These are phyloP conservation scores for Pardalotus punctatus DNA, from an alignment of 2,113 vertebrate genomes.

Conservation along the genomic window DNA sequence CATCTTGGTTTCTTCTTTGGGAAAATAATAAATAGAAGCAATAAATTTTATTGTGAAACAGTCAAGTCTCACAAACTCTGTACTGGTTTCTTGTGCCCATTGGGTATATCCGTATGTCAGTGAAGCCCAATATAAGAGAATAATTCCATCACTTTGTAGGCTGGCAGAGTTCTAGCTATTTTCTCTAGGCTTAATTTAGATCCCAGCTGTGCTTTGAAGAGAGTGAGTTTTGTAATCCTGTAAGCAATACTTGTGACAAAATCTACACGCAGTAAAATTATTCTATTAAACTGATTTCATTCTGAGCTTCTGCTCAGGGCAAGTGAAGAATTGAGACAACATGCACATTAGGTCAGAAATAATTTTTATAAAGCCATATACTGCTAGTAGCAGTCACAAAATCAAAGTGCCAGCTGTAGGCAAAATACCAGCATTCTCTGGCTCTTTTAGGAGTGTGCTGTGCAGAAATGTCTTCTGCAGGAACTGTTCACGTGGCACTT, in stretches of 20 bases:
- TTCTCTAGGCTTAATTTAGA: conserved; percentile 45
- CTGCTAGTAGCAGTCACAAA: background rate
- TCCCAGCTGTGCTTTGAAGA: conserved; percentile 44
- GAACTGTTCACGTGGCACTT: background rate
- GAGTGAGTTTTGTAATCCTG: conserved; percentile 18
- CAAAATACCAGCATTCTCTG: background rate
- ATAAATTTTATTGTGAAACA: background rate
- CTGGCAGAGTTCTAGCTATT: conserved; percentile 22
- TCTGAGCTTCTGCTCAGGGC: background rate
- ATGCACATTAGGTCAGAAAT: conserved; percentile 12
- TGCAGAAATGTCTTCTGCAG: background rate
- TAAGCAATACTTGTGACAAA: conserved; percentile 18
- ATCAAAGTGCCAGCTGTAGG: background rate
- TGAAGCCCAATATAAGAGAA: background rate
- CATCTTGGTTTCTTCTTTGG: background rate
- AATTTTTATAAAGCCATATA: background rate
- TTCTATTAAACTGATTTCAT: background rate
- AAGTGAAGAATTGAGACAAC: background rate
- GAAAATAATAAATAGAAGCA: conserved; percentile 28
- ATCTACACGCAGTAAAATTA: background rate
- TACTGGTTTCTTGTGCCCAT: background rate
- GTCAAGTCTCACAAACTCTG: background rate
- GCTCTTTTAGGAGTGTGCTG: background rate
- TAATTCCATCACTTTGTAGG: conserved; percentile 20
- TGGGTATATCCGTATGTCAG: background rate